Conservation (phyloP, 2,113 vertebrate genomes). For the Chamaea fasciata region DNA sequence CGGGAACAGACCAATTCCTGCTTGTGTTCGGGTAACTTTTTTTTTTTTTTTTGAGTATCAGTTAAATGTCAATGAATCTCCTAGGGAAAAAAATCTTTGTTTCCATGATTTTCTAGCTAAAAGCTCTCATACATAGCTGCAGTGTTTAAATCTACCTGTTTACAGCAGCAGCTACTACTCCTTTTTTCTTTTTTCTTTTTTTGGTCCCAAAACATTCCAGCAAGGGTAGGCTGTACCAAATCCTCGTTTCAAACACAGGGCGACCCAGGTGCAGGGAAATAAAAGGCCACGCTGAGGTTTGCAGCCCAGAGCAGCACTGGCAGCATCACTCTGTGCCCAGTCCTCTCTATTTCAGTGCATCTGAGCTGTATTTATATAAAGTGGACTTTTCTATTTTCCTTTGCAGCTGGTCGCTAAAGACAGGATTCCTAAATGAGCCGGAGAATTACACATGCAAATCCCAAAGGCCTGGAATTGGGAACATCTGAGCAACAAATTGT, state of each 20-base stretch:
- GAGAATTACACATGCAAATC: slow-evolving; percentile 46
- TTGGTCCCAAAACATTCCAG: background rate
- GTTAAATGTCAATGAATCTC: background rate
- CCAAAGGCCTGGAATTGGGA: background rate
- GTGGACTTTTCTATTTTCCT: background rate
- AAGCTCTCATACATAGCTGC: background rate
- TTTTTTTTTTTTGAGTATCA: background rate
- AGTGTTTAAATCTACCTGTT: background rate
- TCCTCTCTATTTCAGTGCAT: background rate
- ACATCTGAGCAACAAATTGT: slow-evolving; percentile 53
- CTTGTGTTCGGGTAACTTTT: background rate
- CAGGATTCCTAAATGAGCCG: slow-evolving; percentile 8
- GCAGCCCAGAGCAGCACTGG: background rate
- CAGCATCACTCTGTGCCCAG: background rate
- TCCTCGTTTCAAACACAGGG: background rate
- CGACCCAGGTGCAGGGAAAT: background rate
- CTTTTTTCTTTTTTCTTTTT: background rate
- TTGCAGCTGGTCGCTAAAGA: slow-evolving; percentile 2
- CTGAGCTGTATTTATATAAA: background rate
- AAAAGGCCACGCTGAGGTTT: background rate
- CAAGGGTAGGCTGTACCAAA: background rate
- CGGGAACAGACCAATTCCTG: background rate
- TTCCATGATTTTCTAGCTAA: background rate
- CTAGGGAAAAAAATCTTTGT: background rate
- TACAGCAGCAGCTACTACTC: background rate